Base-by-base conservation (phyloP, 2,113 vertebrate genomes). In the Morone chrysops region DNA sequence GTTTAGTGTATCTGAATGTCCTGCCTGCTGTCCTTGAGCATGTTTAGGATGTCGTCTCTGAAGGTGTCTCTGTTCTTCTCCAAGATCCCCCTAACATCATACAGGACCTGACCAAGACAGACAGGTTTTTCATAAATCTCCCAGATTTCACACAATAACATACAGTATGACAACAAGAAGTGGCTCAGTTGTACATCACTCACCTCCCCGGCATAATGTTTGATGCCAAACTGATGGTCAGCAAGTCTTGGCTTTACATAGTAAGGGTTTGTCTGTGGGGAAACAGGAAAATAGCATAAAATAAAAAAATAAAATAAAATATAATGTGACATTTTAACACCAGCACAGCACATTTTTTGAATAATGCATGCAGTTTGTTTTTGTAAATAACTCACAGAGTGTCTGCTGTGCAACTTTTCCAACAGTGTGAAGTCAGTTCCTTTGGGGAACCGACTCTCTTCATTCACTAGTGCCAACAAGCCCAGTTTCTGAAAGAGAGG, bases 31-130 rank as follows among this genome's bases (percentile, higher is more conserved):
- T 99, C 98, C 74, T 96, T 96, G 63, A 99, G 93, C 85, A 99
- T 85, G 89, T 98, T 98, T 61, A 99, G 96, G 73, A 99, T 95
- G 83, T 99, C 97, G 0, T 99, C 98, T 82, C 98, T 95, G 87
- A 99, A 99, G 14, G 98, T 98, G 73, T 99, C 98, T 84, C 98
- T 95, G 94, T 99, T 99, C 91, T 99, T 99, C 95, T 99, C 98
- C 92, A 99, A 82, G 87, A 96, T 97, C 11, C 98, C 97, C 85
- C 96, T 96, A 50, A 98, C 97, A 41, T 99, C 98, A 89, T 99
- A 99, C 84, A 98, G 96, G 87, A 99, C 98, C 98, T 99, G 87
- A 66, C 57, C 53, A 22, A 80, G 18, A 75, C 41, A 70, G 7
- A 83, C 4, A 22, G 31, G 36, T 20, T 47, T 8, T 41, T 62